Evolutionary conservation across 2,113 vertebrate genomes (phyloP).

Genomic region (Vicugna pacos): DNA sequence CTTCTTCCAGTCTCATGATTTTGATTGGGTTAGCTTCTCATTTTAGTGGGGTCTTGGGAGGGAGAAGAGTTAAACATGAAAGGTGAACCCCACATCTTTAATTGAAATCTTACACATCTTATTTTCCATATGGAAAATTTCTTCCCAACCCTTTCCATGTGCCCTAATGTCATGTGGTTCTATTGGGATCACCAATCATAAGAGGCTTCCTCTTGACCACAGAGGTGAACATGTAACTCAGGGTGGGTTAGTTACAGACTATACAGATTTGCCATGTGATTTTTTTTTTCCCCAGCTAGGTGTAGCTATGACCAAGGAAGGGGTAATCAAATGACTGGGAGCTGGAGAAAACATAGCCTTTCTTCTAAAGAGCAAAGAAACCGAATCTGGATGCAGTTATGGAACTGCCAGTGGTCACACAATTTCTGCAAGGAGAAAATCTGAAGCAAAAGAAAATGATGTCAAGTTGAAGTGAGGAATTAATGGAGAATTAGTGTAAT

Average conservation of each 20-base stretch:
- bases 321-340: not conserved
- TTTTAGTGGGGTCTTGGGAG: not conserved
- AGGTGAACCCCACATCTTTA: not conserved
- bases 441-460: not conserved
- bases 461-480: not conserved
- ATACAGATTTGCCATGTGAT: not conserved
- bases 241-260: not conserved
- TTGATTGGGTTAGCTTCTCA: not conserved
- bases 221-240: not conserved
- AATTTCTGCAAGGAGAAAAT: slow-evolving; percentile 1
- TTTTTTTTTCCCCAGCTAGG: not conserved
- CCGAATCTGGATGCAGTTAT: not conserved
- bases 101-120: not conserved
- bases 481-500: not conserved
- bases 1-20: not conserved
- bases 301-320: not conserved
- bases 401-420: not conserved
- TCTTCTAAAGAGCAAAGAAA: not conserved
- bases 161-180: not conserved
- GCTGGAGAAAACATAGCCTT: not conserved
- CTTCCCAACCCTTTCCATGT: not conserved
- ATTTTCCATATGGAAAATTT: not conserved
- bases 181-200: not conserved
- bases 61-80: not conserved
- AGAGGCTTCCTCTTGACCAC: not conserved